Base-by-base conservation (phyloP, 2,888 invertebrate genomes). In the Melolontha melolontha region DNA sequence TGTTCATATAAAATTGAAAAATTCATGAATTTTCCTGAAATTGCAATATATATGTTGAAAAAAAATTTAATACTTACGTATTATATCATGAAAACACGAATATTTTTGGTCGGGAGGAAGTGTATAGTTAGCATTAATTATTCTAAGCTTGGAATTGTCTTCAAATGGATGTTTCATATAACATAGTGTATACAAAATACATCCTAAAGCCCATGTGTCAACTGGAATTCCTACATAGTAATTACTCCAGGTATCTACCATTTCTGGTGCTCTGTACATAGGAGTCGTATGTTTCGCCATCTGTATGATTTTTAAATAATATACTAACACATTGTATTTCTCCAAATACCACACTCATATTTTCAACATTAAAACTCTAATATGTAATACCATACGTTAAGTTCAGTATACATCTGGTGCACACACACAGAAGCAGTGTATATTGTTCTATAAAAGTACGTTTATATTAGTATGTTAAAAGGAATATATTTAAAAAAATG, bases 201-300 rank as follows among this genome's bases (percentile, higher is more conserved):
- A 99, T 6, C 99, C 99, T 11, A 99, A 85, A 0, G 98, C 98
- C 99, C 99, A 99, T 41, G 97, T 88, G 84, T 99, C 99, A 1
- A 93, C 91, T 49, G 93, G 91, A 73, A 93, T 89, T 66, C 96
- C 96, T 74, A 99, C 96, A 71, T 92, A 93, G 80, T 92, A 92
- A 82, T 99, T 97, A 79, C 92, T 95, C 94, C 98, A 99, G 4
- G 97, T 95, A 81, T 98, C 98, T 72, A 98, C 87, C 92, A 98
- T 97, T 87, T 99, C 99, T 34, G 99, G 99, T 0, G 98, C 94
- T 80, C 99, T 88, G 84, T 99, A 99, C 98, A 95, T 95, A 0
- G 95, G 95, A 8, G 95, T 95, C 17, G 95, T 95, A 77, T 89
- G 91, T 78, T 88, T 88, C 50, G 92, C 91, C 86, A 93, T 85